Conservation (phyloP, 1,140 invertebrate species). For the Gryllus bimaculatus region DNA sequence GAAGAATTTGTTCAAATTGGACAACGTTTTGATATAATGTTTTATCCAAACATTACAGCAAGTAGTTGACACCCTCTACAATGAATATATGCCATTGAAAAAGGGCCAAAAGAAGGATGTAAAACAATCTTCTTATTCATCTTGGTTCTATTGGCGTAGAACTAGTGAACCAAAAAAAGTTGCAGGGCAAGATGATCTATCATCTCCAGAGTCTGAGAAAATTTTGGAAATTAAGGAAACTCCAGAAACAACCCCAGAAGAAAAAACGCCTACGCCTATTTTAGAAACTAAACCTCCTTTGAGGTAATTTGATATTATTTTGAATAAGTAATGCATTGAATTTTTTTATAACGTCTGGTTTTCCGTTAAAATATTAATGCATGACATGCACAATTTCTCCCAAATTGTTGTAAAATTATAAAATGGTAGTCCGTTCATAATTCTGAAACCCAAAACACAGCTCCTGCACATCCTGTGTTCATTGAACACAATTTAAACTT, state of each 20-base stretch:
- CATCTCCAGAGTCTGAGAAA: slow-evolving; percentile 14
- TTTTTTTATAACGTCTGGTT: too few relatives aligned
- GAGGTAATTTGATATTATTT: too few relatives aligned
- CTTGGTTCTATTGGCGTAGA: slow-evolving; percentile 67
- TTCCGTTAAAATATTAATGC: too few relatives aligned
- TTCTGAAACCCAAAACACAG: too few relatives aligned
- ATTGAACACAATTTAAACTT: too few relatives aligned
- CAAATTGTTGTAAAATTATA: too few relatives aligned
- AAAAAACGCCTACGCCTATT: not conserved
- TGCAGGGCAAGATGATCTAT: not conserved
- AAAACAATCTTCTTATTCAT: slow-evolving; percentile 34
- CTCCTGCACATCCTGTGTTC: too few relatives aligned
- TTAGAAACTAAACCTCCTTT: not conserved
- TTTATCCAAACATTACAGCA: slow-evolving; percentile 27
- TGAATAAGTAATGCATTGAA: too few relatives aligned
- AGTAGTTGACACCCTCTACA: slow-evolving; percentile 32
- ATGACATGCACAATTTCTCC: too few relatives aligned
- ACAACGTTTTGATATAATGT: not conserved
- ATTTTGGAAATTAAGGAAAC: slow-evolving; percentile 5
- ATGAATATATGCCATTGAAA: slow-evolving; percentile 43
- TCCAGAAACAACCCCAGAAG: not conserved
- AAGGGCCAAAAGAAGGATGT: slow-evolving; percentile 21
- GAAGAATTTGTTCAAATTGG: too few relatives aligned
- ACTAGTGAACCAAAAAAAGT: slow-evolving; percentile 22
- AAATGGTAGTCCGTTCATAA: too few relatives aligned